Evolutionary conservation across 2,888 invertebrate genomes (phyloP), one percentile per base, ranked within the genome.

Genomic region (Polydesmus complanatus): DNA sequence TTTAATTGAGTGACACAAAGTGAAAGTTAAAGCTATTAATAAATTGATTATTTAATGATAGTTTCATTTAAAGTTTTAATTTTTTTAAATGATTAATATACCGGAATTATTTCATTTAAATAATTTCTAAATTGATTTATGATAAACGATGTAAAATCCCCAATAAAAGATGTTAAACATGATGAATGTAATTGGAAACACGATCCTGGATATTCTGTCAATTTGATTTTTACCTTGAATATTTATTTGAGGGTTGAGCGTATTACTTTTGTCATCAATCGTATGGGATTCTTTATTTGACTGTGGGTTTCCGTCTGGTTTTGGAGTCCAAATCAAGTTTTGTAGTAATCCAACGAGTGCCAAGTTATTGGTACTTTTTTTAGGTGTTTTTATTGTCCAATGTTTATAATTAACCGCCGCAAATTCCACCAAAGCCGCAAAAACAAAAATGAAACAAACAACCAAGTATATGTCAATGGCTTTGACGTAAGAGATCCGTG

Each of bases 371-470:
- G n/a, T n/a, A n/a, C n/a, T n/a, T n/a, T n/a, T n/a, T 77, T 93
- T 91, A 74, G 94, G 89, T 0, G 96, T 95, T 62, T 94, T 77
- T 3, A 92, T 93, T 11, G 95, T 96, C 97, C 97, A 97, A 74
- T 96, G 97, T 0, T 95, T 95, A 74, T 97, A 97, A 78, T 97
- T 97, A 57, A 97, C 97, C 1, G 95, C 95, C 0, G 97, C 96
- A 72, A 97, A 88, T 76, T 97, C 97, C 51, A 97, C 78, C 18
- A 97, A 79, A 0, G 97, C 97, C 48, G 96, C 95, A 74, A 97
- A 97, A 3, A 97, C 97, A 76, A 97, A 97, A 61, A 97, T 91
- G 77, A 96, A 96, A 77, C 95, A 95, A 93, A 95, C 95, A 65
- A 96, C 96, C 71, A 97, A 78, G 75, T 96, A 97, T 69, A 97